Conservation (phyloP, 2,888 invertebrate genomes). For the Meloe dianella region DNA sequence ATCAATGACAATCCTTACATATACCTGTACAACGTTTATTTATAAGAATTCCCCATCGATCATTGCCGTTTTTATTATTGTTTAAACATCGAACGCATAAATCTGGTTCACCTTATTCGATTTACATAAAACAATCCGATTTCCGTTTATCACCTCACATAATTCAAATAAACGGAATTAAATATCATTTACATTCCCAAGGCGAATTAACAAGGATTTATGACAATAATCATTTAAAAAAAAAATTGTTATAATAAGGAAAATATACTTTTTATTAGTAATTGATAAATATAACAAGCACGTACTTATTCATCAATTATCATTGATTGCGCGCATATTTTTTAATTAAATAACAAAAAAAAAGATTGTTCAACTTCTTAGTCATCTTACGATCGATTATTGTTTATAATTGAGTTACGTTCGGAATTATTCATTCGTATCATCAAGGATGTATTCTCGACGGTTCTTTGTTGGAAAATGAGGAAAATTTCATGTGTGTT, state of each 20-base stretch:
- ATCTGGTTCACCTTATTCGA: slow-evolving; percentile 24
- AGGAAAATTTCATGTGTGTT: too few relatives aligned
- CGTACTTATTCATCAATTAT: neutral
- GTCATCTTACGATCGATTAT: slow-evolving; percentile 1
- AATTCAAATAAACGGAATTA: slow-evolving; percentile 14
- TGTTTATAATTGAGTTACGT: slow-evolving; percentile 4
- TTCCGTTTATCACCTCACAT: slow-evolving; percentile 23
- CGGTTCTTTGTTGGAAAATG: neutral
- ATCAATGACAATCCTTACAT: slow-evolving; percentile 27
- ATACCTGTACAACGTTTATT: slow-evolving; percentile 20
- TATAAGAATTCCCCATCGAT: slow-evolving; percentile 19
- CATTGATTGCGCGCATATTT: neutral
- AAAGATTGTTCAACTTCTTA: slow-evolving; percentile 8
- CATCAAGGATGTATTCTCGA: neutral
- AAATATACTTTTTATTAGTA: neutral
- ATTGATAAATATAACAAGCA: neutral
- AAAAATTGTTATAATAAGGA: neutral
- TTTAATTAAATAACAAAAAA: neutral
- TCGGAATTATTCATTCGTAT: slow-evolving; percentile 2
- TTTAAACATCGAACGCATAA: neutral
- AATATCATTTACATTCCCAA: slow-evolving; percentile 5
- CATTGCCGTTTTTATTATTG: slow-evolving; percentile 24
- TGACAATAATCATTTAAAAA: neutral
- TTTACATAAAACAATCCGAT: slow-evolving; percentile 16
- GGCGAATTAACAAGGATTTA: slow-evolving; percentile 11